These are phyloP conservation scores for Drosophila engyochracea DNA, from an alignment of 2,888 invertebrate species.

Conservation along the genomic window DNA sequence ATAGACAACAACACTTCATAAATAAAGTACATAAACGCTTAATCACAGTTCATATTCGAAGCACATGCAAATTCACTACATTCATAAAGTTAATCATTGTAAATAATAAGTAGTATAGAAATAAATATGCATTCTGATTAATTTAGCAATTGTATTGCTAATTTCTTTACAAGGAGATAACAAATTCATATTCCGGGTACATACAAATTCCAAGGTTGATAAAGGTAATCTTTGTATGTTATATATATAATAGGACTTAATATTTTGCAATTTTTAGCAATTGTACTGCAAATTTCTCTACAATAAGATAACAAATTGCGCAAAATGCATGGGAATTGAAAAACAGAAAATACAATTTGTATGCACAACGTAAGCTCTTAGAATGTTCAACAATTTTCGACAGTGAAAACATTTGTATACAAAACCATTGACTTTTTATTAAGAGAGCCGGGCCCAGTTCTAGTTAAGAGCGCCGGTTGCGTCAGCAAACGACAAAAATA, in stretches of 20 bases:
- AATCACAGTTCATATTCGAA: background rate
- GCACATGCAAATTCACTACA: background rate
- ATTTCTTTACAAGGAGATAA: background rate
- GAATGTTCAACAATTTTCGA: background rate
- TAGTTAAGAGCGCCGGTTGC: conserved; percentile 8
- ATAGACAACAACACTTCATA: background rate
- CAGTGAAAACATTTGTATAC: background rate
- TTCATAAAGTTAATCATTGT: background rate
- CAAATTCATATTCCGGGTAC: fast-evolving
- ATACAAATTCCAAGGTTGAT: background rate
- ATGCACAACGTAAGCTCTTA: conserved; percentile 6
- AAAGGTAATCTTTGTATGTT: background rate
- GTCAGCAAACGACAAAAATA: conserved; percentile 1
- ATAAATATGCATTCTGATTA: background rate
- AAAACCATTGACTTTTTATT: background rate
- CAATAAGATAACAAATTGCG: background rate
- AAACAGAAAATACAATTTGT: background rate
- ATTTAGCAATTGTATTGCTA: background rate
- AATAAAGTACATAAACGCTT: conserved; percentile 3
- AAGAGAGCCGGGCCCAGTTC: conserved; percentile 18
- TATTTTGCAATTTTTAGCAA: background rate
- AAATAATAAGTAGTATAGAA: background rate
- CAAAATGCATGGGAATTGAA: background rate
- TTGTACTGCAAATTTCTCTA: background rate
- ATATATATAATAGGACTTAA: background rate